Evolutionary conservation across 2,888 invertebrate genomes (phyloP).

Genomic region (Dasypolia templi): DNA sequence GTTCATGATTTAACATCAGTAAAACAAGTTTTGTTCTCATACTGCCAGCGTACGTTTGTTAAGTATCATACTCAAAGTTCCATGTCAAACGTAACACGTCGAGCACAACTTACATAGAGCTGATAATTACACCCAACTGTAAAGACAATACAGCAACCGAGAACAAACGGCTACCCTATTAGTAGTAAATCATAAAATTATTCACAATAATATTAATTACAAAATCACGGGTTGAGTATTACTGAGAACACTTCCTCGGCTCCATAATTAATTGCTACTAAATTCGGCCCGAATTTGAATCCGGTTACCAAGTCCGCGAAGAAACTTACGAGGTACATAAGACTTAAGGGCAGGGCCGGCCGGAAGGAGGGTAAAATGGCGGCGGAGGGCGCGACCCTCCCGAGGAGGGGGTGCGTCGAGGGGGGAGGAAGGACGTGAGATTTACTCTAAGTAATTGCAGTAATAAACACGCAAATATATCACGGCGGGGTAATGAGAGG

Average conservation of each 20-base stretch:
- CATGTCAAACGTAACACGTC: conserved; percentile 18
- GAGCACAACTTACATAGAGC: conserved; percentile 37
- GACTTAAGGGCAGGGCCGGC: conserved; percentile 90
- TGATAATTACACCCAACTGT: conserved; percentile 45
- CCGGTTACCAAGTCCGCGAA: conserved; percentile 90
- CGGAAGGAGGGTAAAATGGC: conserved; percentile 90
- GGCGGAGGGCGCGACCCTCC: conserved; percentile 89
- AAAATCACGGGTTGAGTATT: conserved; percentile 82
- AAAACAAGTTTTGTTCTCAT: background rate
- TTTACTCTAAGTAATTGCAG: conserved; percentile 91
- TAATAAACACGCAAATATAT: conserved; percentile 91
- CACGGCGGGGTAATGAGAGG: conserved; percentile 90
- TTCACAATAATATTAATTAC: conserved; percentile 85
- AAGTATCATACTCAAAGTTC: conserved; percentile 23
- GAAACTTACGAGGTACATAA: conserved; percentile 90
- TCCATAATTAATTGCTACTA: conserved; percentile 91
- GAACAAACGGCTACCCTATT: conserved; percentile 68
- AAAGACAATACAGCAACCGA: conserved; percentile 54
- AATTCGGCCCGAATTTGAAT: conserved; percentile 90
- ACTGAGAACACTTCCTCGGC: conserved; percentile 86
- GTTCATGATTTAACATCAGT: background rate
- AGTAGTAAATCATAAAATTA: conserved; percentile 80
- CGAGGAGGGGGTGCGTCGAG: conserved; percentile 73
- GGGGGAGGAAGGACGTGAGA: conserved; percentile 90
- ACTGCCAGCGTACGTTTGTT: conserved; percentile 3